Base-by-base conservation (phyloP, 2,113 vertebrate genomes). In the Oxyruncus cristatus region DNA sequence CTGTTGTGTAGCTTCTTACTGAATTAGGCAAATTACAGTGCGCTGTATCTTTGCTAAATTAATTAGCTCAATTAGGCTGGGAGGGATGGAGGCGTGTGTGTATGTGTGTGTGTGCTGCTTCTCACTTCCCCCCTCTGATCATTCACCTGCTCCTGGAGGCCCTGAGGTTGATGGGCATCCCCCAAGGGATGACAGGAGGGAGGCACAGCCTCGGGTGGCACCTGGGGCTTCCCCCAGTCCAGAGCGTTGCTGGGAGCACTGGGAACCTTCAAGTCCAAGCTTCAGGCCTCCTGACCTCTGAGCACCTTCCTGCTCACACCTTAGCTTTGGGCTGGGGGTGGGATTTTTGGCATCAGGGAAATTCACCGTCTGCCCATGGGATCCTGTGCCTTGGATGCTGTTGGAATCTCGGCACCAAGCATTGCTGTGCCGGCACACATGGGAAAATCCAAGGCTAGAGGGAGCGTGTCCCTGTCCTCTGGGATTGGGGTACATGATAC, bases 11-110 rank as follows among this genome's bases (percentile, higher is more conserved):
- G 71, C 70, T 85, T 66, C 85, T 46, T 88, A 65, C 44, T 15
- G 74, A 88, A 94, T 93, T 80, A 94, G 88, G 80, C 78, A 91
- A 95, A 92, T 95, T 76, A 85, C 70, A 52, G 88, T 12, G 66
- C 16, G 10, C 85, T 85, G 86, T 41, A 17, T 93, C 94, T 85
- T 80, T 41, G 47, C 78, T 94, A 95, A 97, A 93, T 96, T 94
- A 95, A 94, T 96, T 95, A 97, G 88, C 75, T 65, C 77, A 65
- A 62, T 92, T 81, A 96, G 85, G 71, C 93, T 90, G 82, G 52
- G 79, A 89, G 81, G 78, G 65, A 73, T 74, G 85, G 56, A 92
- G 92, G 67, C 17, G 49, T 59, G 62, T 46, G 19, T 47, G 46
- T 47, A 21, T 47, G 1, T 21, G 33, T 1, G 8, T 24, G 67